These are phyloP conservation scores for Apolygus lucorum DNA, from an alignment of 1,140 invertebrate species.

Conservation along the genomic window DNA sequence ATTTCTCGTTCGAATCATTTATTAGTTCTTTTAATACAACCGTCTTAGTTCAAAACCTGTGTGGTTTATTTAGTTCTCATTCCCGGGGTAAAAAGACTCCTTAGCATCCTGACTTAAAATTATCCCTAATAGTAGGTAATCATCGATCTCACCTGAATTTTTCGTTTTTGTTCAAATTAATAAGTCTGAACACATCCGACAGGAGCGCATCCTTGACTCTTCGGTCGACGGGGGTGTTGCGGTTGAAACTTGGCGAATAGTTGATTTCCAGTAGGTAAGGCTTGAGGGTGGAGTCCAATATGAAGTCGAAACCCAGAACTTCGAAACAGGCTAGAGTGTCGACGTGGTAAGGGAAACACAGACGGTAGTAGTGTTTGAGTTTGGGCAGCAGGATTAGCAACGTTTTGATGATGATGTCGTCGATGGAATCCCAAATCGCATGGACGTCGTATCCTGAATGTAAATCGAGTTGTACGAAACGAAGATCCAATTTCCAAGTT, in stretches of 20 bases:
- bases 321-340: constrained; percentile 80
- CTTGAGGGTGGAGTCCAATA: constrained; percentile 72
- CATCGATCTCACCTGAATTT: constrained; percentile 59
- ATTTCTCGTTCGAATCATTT: too few relatives aligned
- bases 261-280: constrained; percentile 82
- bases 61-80: too few relatives aligned
- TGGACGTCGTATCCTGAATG: constrained; percentile 64
- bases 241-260: constrained; percentile 85
- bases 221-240: constrained; percentile 68
- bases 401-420: constrained; percentile 87
- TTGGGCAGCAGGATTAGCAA: constrained; percentile 74
- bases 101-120: neutral
- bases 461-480: neutral
- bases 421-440: constrained; percentile 68
- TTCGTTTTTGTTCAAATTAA: constrained; percentile 71
- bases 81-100: neutral
- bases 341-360: constrained; percentile 77
- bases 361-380: constrained; percentile 77
- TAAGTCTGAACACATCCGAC: constrained; percentile 68
- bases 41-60: too few relatives aligned
- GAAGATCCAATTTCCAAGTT: neutral
- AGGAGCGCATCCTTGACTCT: constrained; percentile 75
- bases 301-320: constrained; percentile 77
- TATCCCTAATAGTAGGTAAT: too few relatives aligned
- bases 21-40: too few relatives aligned